Evolutionary conservation across 1,140 invertebrate species (phyloP).

Genomic region (Hermetia illucens): DNA sequence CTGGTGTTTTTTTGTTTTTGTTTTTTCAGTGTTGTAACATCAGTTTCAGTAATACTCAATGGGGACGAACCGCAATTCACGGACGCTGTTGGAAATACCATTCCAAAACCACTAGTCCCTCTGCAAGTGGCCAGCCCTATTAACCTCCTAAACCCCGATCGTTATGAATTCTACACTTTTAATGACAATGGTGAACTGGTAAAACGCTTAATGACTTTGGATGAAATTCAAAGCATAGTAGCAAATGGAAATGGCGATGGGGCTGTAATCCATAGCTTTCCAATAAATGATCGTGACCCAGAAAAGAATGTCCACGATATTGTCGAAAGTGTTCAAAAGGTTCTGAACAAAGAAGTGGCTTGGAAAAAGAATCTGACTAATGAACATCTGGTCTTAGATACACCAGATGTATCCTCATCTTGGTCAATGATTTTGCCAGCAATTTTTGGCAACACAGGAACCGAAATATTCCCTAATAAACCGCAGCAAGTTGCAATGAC

Average conservation of each 20-base stretch:
- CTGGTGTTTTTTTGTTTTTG: too few relatives aligned
- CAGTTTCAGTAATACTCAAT: slow-evolving; percentile 44
- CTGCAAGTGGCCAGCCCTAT: slow-evolving; percentile 56
- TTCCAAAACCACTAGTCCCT: slow-evolving; percentile 37
- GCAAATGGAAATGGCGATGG: slow-evolving; percentile 56
- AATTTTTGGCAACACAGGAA: slow-evolving; percentile 53
- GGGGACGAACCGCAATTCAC: slow-evolving; percentile 40
- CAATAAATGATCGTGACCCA: slow-evolving; percentile 33
- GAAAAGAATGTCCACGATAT: slow-evolving; percentile 60
- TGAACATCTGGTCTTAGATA: slow-evolving; percentile 38
- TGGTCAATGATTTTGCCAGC: slow-evolving; percentile 68
- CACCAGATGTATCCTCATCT: slow-evolving; percentile 53
- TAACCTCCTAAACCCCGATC: slow-evolving; percentile 56
- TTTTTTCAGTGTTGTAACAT: slow-evolving; percentile 39
- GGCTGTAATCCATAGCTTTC: slow-evolving; percentile 34
- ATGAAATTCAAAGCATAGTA: slow-evolving; percentile 69
- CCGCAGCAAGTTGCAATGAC: slow-evolving; percentile 34
- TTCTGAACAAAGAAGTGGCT: slow-evolving; percentile 61
- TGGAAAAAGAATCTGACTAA: slow-evolving; percentile 43
- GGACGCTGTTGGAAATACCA: slow-evolving; percentile 44
- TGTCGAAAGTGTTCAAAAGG: slow-evolving; percentile 65
- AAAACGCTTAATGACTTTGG: slow-evolving; percentile 64
- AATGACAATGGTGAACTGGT: slow-evolving; percentile 66
- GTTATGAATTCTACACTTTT: slow-evolving; percentile 74
- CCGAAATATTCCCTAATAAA: slow-evolving; percentile 40